Base-by-base conservation (phyloP, 2,888 invertebrate species). In the Malacosoma neustria region DNA sequence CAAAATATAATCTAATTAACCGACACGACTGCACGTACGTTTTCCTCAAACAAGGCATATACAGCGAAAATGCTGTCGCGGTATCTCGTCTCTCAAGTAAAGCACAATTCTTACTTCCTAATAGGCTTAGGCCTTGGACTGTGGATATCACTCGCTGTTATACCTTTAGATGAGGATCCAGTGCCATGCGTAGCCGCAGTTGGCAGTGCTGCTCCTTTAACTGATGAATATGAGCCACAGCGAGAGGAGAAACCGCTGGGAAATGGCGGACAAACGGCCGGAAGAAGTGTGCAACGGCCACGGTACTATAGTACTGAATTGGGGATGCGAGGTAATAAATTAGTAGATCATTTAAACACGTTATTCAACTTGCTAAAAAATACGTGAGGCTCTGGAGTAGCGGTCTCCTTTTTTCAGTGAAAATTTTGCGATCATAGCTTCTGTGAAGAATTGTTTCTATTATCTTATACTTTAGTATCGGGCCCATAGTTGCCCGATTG, bases 291-390 rank as follows among this genome's bases (percentile, higher is more conserved):
- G 46, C 87, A 93, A 37, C 89, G 98, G 2, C 97, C 98, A 1
- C 88, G 98, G 13, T 99, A 97, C 82, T 97, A 96, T 65, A 96
- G 95, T 34, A 96, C 98, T 0, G 99, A 99, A 72, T 88, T 99
- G 38, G 98, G 97, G 11, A 97, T 98, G 53, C 89, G 93, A 43
- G 77, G 77, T 70, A 40, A 13, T 31, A 13, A n/a, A n/a, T n/a
- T n/a, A n/a, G n/a, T n/a, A n/a, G n/a, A n/a, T n/a, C n/a, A n/a
- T n/a, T n/a, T n/a, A n/a, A n/a, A n/a, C n/a, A n/a, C n/a, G n/a
- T n/a, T n/a, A n/a, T n/a, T n/a, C n/a, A n/a, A n/a, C n/a, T n/a
- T n/a, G n/a, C n/a, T n/a, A n/a, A n/a, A n/a, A n/a, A n/a, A n/a
- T n/a, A n/a, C n/a, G n/a, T n/a, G n/a, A n/a, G n/a, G n/a, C n/a